A percentile compares a stretch with the other conserved stretches of the same genome.
Conservation (phyloP, 1,140 invertebrate species). For the Campodea augens region DNA sequence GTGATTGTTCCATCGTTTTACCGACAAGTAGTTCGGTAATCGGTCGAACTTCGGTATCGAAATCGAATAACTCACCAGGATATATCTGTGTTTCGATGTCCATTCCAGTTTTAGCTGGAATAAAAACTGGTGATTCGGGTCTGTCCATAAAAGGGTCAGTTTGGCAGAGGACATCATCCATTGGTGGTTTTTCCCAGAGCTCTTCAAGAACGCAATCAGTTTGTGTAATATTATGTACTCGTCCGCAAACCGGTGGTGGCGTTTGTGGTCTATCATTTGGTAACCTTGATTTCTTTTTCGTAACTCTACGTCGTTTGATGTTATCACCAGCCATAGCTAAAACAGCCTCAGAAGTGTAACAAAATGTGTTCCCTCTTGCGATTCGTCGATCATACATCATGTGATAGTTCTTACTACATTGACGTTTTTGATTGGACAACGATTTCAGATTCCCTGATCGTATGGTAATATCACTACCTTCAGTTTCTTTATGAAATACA, state of each 20-base stretch:
- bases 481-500: no score
- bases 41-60: conserved; percentile 69
- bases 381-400: conserved; percentile 71
- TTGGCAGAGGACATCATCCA: conserved; percentile 53
- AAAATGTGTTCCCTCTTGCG: conserved; percentile 55
- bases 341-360: conserved; percentile 32
- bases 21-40: conserved; percentile 71
- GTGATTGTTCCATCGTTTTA: conserved; percentile 65
- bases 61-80: conserved; percentile 76
- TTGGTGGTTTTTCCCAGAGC: conserved; percentile 23
- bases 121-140: conserved; percentile 48
- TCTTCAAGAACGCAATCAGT: conserved; percentile 75
- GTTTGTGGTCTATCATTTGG: conserved; percentile 31
- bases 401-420: no score
- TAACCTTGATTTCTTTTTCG: background rate
- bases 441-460: no score
- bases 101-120: conserved; percentile 53
- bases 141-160: conserved; percentile 69
- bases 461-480: no score
- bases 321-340: background rate
- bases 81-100: conserved; percentile 68
- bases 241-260: conserved; percentile 50
- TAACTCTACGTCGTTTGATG: background rate
- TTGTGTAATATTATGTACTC: conserved; percentile 63
- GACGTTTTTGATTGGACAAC: no score